Evolutionary conservation across 1,140 invertebrate genomes (phyloP), one percentile per base, ranked within the genome.

Genomic region (Myzus persicae): DNA sequence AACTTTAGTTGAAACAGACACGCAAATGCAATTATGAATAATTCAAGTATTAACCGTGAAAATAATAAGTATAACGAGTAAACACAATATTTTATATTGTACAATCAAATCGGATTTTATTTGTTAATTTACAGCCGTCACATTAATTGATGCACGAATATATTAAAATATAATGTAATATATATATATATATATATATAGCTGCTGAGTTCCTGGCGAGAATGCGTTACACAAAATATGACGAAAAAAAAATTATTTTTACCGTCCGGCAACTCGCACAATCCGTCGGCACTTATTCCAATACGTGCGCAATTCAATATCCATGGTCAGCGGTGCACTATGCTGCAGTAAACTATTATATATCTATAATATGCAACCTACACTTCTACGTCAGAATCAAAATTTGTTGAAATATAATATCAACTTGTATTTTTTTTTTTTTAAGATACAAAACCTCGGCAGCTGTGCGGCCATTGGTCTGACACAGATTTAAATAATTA

Each of bases 241-340:
- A n/a, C 31, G n/a, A 76, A 76, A 76, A 76, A 67, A 51, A 22
- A 51, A n/a, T 31, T 59, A 51, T 51, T 18, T n/a, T 18, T n/a
- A n/a, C 31, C 36, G 31, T 6, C 31, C n/a, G 31, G 31, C 31
- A 14, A 67, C 11, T 67, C 59, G 31, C 26, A 59, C 26, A 59
- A 59, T 59, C 9, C 54, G 59, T n/a, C 31, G 59, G 31, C 31
- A n/a, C 59, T 67, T 67, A 18, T 24, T n/a, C 18, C 4, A 67
- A 76, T 76, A 76, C 59, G 59, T 76, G 59, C 59, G 31, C 59
- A n/a, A 76, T 76, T 76, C 36, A n/a, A n/a, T 76, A 76, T 76
- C 36, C 36, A 76, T n/a, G 36, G 59, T 76, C 59, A 18, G 36
- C 59, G n/a, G 11, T 76, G 59, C 14, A 76, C 59, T 76, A n/a